A percentile compares a stretch with the other conserved stretches of the same genome.
Evolutionary conservation across 2,113 vertebrate species (phyloP).

Genomic region (Apus apus): DNA sequence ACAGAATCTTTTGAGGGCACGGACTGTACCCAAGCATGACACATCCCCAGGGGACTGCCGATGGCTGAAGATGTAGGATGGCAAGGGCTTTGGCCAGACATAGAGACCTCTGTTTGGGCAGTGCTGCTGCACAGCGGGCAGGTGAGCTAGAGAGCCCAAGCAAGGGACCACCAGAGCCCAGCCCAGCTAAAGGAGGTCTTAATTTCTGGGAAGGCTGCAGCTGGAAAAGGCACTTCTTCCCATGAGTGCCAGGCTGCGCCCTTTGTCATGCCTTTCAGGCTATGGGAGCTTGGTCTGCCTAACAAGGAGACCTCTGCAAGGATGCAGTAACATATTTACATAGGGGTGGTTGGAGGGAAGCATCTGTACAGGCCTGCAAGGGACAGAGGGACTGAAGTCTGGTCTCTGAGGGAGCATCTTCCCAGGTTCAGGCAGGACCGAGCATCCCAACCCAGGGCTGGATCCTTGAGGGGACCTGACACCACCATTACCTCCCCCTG

Average conservation of each 20-base stretch:
- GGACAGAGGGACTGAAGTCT: neutral
- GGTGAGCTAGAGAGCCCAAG: neutral
- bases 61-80: fast-evolving
- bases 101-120: neutral
- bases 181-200: neutral
- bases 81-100: neutral
- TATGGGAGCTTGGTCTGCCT: neutral
- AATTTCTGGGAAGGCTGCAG: neutral
- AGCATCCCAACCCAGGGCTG: neutral
- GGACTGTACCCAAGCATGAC: fast-evolving
- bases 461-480: neutral
- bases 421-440: neutral
- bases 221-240: neutral
- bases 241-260: fast-evolving
- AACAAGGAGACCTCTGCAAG: neutral
- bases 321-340: neutral
- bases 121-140: neutral
- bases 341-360: neutral
- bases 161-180: neutral
- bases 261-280: neutral
- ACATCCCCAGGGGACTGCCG: neutral
- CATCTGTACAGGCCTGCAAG: neutral
- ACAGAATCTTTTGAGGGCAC: neutral
- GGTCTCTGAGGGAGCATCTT: neutral
- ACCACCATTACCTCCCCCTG: conserved; percentile 87